Evolutionary conservation across 2,113 vertebrate species (phyloP).

Genomic region (Clarias gariepinus): DNA sequence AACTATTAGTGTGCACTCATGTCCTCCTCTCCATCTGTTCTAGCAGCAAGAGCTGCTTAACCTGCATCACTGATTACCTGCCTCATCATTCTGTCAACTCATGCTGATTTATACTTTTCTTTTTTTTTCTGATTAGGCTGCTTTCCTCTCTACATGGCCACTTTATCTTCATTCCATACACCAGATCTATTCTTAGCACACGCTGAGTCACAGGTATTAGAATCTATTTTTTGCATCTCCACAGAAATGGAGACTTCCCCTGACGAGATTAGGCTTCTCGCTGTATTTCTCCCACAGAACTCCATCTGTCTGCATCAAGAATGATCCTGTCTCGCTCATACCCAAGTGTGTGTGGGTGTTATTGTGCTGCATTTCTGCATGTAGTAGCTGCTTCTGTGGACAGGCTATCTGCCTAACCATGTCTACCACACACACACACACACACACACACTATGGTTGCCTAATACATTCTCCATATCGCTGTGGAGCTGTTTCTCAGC

Average conservation of each 20-base stretch:
- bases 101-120: background rate
- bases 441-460: background rate
- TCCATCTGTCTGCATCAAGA: conserved; percentile 9
- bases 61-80: conserved; percentile 44
- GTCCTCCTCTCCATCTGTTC: no score
- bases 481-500: background rate
- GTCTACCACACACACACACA: background rate
- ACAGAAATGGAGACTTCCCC: background rate
- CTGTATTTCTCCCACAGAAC: conserved; percentile 2
- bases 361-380: conserved; percentile 24
- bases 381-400: conserved; percentile 13
- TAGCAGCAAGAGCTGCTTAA: conserved; percentile 28
- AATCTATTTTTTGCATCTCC: background rate
- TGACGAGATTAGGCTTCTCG: background rate
- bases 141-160: background rate
- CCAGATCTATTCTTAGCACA: conserved; percentile 6
- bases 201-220: background rate
- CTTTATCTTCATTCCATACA: background rate
- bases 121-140: background rate
- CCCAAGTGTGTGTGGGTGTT: background rate
- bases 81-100: conserved; percentile 8
- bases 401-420: conserved; percentile 5
- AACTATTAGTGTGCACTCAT: no score
- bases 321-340: background rate
- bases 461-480: background rate